Evolutionary conservation across 2,888 invertebrate genomes (phyloP).

Genomic region (Graphium colonna): DNA sequence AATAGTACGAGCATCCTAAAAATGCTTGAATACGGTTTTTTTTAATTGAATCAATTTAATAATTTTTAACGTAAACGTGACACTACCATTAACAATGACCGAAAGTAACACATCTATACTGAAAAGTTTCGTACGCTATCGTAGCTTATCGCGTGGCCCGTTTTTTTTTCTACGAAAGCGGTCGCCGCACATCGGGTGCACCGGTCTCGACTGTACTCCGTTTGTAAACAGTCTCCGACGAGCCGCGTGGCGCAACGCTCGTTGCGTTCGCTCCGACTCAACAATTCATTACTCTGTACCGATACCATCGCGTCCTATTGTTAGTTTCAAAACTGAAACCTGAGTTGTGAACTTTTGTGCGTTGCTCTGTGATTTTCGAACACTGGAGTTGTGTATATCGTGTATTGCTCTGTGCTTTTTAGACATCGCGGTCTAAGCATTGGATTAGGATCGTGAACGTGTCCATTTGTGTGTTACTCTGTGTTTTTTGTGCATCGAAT

Average conservation of each 20-base stretch:
- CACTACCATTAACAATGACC: background rate
- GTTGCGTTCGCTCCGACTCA: conserved; percentile 32
- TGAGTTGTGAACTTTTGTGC: conserved; percentile 14
- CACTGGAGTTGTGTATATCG: conserved; percentile 33
- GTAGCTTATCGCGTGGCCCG: conserved; percentile 56
- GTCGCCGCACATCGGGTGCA: conserved; percentile 43
- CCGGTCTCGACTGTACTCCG: conserved; percentile 40
- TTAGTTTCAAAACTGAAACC: background rate
- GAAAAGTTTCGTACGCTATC: background rate
- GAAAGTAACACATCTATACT: background rate
- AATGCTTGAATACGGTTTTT: no score
- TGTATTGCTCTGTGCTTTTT: no score
- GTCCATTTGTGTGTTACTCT: conserved; percentile 8
- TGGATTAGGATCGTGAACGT: conserved; percentile 38
- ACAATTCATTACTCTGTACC: background rate
- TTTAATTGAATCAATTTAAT: no score
- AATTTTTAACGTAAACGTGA: no score
- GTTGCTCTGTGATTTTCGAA: conserved; percentile 25
- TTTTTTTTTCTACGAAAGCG: conserved; percentile 52
- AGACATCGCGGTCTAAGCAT: no score
- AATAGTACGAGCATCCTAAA: no score
- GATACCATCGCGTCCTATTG: background rate
- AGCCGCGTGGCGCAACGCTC: conserved; percentile 46
- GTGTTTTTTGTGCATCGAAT: conserved; percentile 3
- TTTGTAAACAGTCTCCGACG: conserved; percentile 50